Evolutionary conservation across 2,888 invertebrate species (phyloP).

Genomic region (Acronicta alni): DNA sequence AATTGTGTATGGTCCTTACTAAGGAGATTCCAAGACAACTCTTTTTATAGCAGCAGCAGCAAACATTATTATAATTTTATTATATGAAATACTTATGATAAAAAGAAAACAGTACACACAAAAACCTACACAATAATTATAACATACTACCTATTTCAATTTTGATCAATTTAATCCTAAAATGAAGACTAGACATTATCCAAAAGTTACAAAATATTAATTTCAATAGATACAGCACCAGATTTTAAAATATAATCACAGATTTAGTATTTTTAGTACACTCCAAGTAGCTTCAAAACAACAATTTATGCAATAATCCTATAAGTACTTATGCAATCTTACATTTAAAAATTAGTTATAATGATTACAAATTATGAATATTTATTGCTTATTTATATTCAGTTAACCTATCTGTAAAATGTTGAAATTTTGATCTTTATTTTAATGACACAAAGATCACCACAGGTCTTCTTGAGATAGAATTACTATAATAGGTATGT

Average conservation of each 20-base stretch:
- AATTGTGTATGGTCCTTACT: no score
- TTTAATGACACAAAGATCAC: no score
- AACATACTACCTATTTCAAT: neutral
- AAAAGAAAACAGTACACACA: neutral
- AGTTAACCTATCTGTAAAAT: no score
- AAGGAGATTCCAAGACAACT: no score
- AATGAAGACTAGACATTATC: conserved; percentile 17
- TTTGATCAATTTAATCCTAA: conserved; percentile 4
- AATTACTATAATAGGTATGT: no score
- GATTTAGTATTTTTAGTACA: neutral
- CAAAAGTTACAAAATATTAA: neutral
- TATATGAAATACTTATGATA: neutral
- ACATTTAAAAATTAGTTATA: neutral
- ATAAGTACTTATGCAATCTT: neutral
- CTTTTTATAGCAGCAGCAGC: no score
- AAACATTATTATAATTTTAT: no score
- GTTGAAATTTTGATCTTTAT: no score
- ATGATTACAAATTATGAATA: no score
- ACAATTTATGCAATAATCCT: conserved; percentile 3
- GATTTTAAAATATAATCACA: conserved; percentile 4
- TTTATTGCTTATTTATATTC: no score
- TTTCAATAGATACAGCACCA: conserved; percentile 17
- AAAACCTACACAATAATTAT: neutral
- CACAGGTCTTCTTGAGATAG: no score
- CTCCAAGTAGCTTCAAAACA: neutral